phyloP scores from a whole-genome alignment of 2,888 invertebrate genomes.

The Metallyticus violacea region DNA sequence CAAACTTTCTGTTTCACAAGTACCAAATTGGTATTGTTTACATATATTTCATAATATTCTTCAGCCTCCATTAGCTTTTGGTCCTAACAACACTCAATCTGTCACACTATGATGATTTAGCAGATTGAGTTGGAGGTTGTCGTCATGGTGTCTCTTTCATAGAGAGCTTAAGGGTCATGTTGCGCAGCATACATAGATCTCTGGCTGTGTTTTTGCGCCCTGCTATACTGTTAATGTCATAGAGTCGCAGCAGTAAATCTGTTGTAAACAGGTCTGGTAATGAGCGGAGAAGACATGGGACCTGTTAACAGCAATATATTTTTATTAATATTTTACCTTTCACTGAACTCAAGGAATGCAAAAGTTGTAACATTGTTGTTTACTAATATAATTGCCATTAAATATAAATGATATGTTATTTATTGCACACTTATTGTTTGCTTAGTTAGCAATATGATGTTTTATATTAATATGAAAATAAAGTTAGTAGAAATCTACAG shows the following conservation, averaged over 20 bases:
- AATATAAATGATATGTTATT: too few relatives aligned
- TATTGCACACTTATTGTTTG: too few relatives aligned
- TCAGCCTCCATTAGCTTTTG: neutral
- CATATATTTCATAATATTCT: too few relatives aligned
- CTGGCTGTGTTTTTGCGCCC: constrained; percentile 84
- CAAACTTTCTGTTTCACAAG: too few relatives aligned
- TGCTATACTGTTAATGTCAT: constrained; percentile 70
- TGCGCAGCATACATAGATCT: constrained; percentile 81
- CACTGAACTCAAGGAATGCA: too few relatives aligned
- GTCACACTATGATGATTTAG: neutral
- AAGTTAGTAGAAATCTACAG: too few relatives aligned
- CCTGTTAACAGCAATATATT: constrained; percentile 36
- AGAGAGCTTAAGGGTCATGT: constrained; percentile 60
- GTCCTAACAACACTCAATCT: neutral
- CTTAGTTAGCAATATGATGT: too few relatives aligned
- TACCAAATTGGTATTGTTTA: too few relatives aligned
- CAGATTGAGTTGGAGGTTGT: neutral
- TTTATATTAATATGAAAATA: too few relatives aligned
- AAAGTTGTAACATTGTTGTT: too few relatives aligned
- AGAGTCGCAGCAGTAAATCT: constrained; percentile 69
- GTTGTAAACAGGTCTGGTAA: constrained; percentile 75
- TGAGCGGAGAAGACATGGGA: constrained; percentile 77
- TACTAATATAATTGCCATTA: too few relatives aligned
- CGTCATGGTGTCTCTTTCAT: neutral
- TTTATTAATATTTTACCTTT: neutral